phyloP scores from a whole-genome alignment of 2,888 invertebrate species.

The Rhagium mordax region DNA sequence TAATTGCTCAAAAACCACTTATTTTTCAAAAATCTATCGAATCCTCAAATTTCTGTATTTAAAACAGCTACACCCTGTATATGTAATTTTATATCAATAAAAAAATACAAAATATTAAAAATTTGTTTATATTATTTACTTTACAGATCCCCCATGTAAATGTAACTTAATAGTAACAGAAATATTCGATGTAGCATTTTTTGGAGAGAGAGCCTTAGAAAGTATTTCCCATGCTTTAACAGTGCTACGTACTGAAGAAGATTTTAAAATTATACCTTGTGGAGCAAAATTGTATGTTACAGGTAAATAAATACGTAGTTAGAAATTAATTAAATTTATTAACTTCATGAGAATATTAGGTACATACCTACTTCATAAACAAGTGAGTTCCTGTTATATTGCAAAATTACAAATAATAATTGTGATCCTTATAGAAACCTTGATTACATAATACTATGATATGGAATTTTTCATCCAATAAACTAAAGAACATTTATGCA shows the following conservation, averaged over 20 bases:
- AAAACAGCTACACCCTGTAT: no score
- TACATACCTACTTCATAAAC: no score
- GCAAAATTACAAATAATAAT: no score
- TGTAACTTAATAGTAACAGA: slow-evolving; percentile 80
- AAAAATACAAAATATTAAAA: neutral
- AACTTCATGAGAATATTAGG: neutral
- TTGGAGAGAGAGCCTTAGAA: slow-evolving; percentile 82
- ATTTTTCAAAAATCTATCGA: no score
- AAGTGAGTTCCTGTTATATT: no score
- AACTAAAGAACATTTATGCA: no score
- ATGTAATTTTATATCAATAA: neutral
- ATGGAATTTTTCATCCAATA: no score
- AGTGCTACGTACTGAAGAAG: slow-evolving; percentile 70
- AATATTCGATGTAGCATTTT: slow-evolving; percentile 84
- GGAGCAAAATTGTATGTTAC: slow-evolving; percentile 77
- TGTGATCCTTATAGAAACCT: no score
- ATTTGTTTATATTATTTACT: neutral
- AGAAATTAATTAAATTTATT: neutral
- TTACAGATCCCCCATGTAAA: slow-evolving; percentile 39
- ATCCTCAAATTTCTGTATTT: no score
- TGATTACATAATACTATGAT: no score
- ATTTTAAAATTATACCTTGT: slow-evolving; percentile 75
- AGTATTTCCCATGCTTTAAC: slow-evolving; percentile 81
- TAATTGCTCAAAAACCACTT: no score
- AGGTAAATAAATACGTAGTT: slow-evolving; percentile 70